These are phyloP conservation scores for Osedax frankpressi DNA, from an alignment of 2,888 invertebrate species.

Conservation along the genomic window DNA sequence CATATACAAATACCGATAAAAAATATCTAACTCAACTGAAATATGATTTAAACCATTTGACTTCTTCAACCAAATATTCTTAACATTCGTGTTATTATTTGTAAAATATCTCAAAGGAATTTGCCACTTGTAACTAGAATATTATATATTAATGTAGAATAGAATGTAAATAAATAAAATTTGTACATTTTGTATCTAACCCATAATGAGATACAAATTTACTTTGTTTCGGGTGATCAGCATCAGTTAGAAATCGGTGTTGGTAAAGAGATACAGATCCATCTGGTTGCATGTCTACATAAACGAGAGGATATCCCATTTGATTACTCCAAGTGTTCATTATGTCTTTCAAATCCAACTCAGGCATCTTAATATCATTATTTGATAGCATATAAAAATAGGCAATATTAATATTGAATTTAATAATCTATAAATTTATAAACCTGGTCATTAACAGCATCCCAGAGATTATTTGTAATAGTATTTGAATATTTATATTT, in stretches of 20 bases:
- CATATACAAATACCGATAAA: too few species aligned
- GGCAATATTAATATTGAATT: too few species aligned
- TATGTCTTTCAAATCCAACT: conserved; percentile 31
- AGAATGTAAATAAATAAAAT: too few species aligned
- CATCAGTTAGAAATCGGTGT: background rate
- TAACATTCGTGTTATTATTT: background rate
- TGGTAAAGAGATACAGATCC: background rate
- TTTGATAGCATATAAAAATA: too few species aligned
- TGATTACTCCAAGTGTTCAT: conserved; percentile 41
- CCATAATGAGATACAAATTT: background rate
- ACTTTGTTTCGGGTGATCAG: background rate
- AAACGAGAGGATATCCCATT: conserved; percentile 40
- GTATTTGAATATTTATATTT: too few species aligned
- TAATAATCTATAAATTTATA: too few species aligned
- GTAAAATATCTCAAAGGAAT: background rate
- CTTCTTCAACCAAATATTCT: background rate
- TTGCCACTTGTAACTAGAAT: background rate
- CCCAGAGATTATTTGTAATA: too few species aligned
- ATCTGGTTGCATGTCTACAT: background rate
- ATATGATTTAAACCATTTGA: background rate
- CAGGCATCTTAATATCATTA: too few species aligned
- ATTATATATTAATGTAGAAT: too few species aligned
- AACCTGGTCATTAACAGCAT: too few species aligned
- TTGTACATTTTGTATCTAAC: too few species aligned
- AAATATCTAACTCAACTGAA: background rate